Conservation (phyloP, 2,888 invertebrate genomes). For the Tinea pellionella region DNA sequence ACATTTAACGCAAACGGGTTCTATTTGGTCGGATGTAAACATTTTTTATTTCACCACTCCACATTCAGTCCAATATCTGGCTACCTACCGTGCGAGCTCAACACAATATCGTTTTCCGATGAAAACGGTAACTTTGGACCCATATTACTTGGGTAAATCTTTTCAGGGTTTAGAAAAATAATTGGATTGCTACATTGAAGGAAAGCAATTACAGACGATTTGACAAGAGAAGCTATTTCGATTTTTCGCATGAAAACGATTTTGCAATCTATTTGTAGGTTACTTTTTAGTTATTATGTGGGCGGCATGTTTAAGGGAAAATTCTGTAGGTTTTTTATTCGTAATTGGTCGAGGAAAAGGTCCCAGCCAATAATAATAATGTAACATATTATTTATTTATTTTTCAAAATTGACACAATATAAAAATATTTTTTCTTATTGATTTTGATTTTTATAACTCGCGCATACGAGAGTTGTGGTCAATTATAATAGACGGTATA, state of each 20-base stretch:
- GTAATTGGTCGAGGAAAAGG: background rate
- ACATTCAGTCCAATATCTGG: conserved; percentile 13
- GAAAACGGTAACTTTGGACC: conserved; percentile 38
- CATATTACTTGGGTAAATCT: conserved; percentile 44
- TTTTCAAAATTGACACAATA: no score
- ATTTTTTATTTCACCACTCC: conserved; percentile 11
- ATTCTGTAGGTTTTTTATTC: background rate
- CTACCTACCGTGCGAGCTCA: background rate
- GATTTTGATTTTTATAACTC: no score
- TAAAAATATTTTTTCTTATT: no score
- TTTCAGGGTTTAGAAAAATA: conserved; percentile 60
- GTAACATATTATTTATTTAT: no score
- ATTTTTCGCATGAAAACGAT: conserved; percentile 33
- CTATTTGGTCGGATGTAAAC: conserved; percentile 5
- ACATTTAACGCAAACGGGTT: conserved; percentile 3
- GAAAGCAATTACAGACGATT: conserved; percentile 54
- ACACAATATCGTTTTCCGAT: conserved; percentile 53
- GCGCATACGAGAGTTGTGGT: no score
- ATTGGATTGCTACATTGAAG: conserved; percentile 57
- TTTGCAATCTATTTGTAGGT: background rate
- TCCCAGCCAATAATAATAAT: background rate
- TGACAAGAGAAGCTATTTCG: conserved; percentile 48
- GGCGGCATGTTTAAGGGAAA: background rate
- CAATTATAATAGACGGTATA: no score
- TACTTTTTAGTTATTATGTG: background rate